Conservation (phyloP, 2,888 invertebrate genomes). For the Sepioteuthis lessoniana region DNA sequence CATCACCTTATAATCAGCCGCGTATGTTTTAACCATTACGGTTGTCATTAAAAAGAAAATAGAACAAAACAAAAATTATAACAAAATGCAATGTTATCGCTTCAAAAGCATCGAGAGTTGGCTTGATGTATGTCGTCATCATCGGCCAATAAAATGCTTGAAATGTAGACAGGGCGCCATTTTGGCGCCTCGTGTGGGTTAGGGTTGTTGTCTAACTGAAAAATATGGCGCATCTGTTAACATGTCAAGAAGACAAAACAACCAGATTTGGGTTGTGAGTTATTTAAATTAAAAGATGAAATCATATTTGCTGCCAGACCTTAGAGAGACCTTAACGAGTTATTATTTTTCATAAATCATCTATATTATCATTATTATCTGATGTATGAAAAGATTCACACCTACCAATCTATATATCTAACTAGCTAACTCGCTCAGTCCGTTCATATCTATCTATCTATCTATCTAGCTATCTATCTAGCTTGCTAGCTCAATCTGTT, state of each 20-base stretch:
- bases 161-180: background rate
- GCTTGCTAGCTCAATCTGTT: no score
- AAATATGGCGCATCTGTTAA: background rate
- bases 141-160: background rate
- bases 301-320: no score
- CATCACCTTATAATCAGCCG: background rate
- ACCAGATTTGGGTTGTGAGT: no score
- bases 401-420: no score
- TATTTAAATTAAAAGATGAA: no score
- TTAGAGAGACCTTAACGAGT: no score
- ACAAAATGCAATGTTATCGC: background rate
- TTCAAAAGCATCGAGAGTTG: background rate
- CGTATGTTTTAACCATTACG: background rate
- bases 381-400: no score
- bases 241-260: background rate
- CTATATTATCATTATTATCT: no score
- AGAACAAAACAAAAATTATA: background rate
- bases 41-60: background rate
- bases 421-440: no score
- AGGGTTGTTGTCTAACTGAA: background rate
- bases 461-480: no score
- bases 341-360: no score
- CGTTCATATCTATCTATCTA: no score
- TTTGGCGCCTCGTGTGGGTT: background rate
- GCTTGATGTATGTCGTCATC: background rate